Base-by-base conservation (phyloP, 2,888 invertebrate genomes). In the Calliphora vomitoria region DNA sequence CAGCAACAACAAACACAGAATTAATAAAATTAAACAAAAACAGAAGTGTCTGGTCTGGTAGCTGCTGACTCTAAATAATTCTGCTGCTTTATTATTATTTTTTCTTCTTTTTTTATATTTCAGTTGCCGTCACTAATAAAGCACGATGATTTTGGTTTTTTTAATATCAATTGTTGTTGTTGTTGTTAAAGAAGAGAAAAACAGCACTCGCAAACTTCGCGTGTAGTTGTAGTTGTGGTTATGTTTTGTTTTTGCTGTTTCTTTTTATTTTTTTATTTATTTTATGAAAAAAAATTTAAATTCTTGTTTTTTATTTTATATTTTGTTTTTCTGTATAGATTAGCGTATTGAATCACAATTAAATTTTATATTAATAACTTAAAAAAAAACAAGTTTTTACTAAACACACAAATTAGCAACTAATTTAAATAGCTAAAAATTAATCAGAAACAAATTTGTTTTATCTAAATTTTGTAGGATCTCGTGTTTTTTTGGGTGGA, bases 21-120 rank as follows among this genome's bases (percentile, higher is more conserved):
- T n/a, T 10, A 44, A 44, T 38, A 53, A 31, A 69, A 82, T 82
- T 20, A 68, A 62, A 78, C 2, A 78, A 71, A 68, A 64, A 64
- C 64, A 71, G 41, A 71, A 44, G 68, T 62, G 53, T n/a, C 75
- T 60, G 41, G 74, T 75, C 41, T 80, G 60, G 18, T 75, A 58
- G 64, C 58, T 72, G 60, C 53, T 78, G 74, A 58, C 82, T 71
- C n/a, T 50, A 66, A 55, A 78, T 71, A 58, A 41, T 53, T 78
- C 66, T 66, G 44, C 47, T 71, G 62, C 20, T 60, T 78, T 66
- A 44, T 50, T 58, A 68, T 68, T 53, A 41, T 41, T 41, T 5
- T 66, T 10, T 15, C 20, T 66, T 18, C 44, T 20, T 41, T 66
- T 47, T n/a, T 82, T 64, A 58, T 66, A 38, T 44, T 71, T 50